phyloP scores from a whole-genome alignment of 53 echinoderm and acorn worm species.

The Crossaster papposus region DNA sequence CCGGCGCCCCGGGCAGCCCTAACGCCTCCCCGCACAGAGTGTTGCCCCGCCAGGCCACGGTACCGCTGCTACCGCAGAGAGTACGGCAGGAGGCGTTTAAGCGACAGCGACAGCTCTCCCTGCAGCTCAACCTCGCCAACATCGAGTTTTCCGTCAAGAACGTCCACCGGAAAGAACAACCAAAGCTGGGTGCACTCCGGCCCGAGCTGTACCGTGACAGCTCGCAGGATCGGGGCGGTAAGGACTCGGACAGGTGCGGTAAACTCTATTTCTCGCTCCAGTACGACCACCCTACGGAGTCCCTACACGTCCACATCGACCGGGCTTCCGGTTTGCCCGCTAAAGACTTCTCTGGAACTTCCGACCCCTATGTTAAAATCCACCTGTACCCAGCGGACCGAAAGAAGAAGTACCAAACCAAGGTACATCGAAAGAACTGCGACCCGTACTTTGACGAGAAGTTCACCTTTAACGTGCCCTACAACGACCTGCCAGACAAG shows the following conservation, averaged over 20 bases:
- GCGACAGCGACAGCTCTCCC: conserved; percentile 86
- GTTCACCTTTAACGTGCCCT: conserved; percentile 90
- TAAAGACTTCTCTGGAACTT: conserved; percentile 97
- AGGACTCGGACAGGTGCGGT: conserved; percentile 72
- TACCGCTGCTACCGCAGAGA: conserved; percentile 86
- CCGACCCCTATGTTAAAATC: conserved; percentile 97
- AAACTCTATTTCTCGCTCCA: conserved; percentile 83
- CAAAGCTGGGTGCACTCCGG: conserved; percentile 79
- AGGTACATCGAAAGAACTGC: conserved; percentile 94
- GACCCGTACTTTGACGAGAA: conserved; percentile 94
- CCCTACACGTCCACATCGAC: conserved; percentile 85
- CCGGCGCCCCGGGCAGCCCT: conserved; percentile 40
- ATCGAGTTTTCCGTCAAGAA: conserved; percentile 97
- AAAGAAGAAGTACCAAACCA: conserved; percentile 97
- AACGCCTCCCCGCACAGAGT: conserved; percentile 65
- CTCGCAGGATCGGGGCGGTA: conserved; percentile 70
- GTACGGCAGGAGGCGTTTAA: conserved; percentile 90
- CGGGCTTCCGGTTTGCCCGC: conserved; percentile 75
- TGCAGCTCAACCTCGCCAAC: conserved; percentile 92
- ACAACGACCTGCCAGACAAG: conserved; percentile 83
- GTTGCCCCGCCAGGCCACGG: conserved; percentile 90
- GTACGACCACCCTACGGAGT: conserved; percentile 93
- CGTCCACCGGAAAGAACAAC: conserved; percentile 81
- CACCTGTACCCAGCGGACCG: conserved; percentile 89
- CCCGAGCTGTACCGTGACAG: conserved; percentile 88